Percentiles rank a stretch among this genome's conserved stretches.
Evolutionary conservation across 2,888 invertebrate species (phyloP).

Genomic region (Apodemia hepburni): DNA sequence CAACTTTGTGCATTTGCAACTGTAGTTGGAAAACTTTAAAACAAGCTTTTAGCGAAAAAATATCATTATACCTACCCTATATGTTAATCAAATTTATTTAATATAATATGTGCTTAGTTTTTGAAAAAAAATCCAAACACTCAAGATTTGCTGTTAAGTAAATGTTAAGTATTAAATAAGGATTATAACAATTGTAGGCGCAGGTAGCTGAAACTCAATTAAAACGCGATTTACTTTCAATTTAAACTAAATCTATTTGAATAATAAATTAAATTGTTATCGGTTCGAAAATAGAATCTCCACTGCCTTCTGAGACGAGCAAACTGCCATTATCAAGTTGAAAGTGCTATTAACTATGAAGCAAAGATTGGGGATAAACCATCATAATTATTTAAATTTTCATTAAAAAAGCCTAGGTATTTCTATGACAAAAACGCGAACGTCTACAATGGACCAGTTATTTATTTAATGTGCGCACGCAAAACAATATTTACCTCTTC

Average conservation of each 20-base stretch:
- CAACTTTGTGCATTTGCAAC: too few species aligned
- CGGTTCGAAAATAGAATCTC: neutral
- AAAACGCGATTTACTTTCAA: too few species aligned
- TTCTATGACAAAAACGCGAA: neutral
- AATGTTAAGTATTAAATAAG: too few species aligned
- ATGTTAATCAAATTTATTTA: too few species aligned
- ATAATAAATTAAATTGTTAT: constrained; percentile 1
- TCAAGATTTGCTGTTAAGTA: too few species aligned
- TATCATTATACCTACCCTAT: too few species aligned
- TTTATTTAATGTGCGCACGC: neutral
- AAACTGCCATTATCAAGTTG: constrained; percentile 68
- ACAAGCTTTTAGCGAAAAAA: too few species aligned
- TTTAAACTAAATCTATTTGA: constrained; percentile 1
- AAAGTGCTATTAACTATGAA: neutral
- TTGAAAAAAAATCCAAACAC: too few species aligned
- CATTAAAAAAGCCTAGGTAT: neutral
- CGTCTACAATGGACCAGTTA: neutral
- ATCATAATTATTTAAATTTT: neutral
- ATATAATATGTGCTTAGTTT: too few species aligned
- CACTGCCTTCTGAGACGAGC: constrained; percentile 40
- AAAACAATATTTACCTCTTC: constrained; percentile 2
- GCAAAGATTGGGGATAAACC: neutral
- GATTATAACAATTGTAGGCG: too few species aligned
- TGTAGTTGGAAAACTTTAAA: too few species aligned
- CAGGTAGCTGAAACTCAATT: too few species aligned